Percentiles rank a stretch among this genome's conserved stretches.
phyloP scores from a whole-genome alignment of 2,888 invertebrate genomes.

The Girardia tigrina region DNA sequence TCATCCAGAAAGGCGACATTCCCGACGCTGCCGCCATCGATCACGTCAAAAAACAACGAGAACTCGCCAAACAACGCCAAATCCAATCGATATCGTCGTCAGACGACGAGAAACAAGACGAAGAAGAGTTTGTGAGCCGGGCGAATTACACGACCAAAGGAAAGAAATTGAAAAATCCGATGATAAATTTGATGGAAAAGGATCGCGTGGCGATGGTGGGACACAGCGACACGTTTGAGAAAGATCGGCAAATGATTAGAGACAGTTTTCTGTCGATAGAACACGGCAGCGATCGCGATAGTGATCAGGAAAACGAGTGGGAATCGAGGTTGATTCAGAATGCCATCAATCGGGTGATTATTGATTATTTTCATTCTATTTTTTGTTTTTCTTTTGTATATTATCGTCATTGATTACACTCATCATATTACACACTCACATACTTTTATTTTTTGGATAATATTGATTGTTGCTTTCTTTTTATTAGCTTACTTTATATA shows the following conservation, averaged over 20 bases:
- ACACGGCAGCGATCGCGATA: slow-evolving; percentile 21
- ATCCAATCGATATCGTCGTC: neutral
- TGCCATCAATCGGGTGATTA: slow-evolving; percentile 3
- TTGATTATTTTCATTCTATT: neutral
- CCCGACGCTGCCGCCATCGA: neutral
- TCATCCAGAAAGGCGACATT: neutral
- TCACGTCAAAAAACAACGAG: slow-evolving; percentile 12
- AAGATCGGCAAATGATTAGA: slow-evolving; percentile 1
- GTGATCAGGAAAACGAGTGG: slow-evolving; percentile 29
- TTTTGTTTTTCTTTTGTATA: neutral
- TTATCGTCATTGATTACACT: too few relatives aligned
- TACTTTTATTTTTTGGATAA: too few relatives aligned
- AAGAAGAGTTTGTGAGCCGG: neutral
- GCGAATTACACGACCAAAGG: neutral
- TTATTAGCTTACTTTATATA: too few relatives aligned
- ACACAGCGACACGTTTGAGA: neutral
- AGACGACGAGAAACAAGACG: too few relatives aligned
- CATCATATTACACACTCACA: too few relatives aligned
- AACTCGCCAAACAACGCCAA: neutral
- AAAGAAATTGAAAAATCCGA: neutral
- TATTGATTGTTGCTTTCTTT: too few relatives aligned
- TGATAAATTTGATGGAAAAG: neutral
- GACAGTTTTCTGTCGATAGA: neutral
- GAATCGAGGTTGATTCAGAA: neutral
- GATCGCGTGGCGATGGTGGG: slow-evolving; percentile 8